These are phyloP conservation scores for Tetragnatha montana DNA, from an alignment of 2,888 invertebrate species.

Conservation along the genomic window DNA sequence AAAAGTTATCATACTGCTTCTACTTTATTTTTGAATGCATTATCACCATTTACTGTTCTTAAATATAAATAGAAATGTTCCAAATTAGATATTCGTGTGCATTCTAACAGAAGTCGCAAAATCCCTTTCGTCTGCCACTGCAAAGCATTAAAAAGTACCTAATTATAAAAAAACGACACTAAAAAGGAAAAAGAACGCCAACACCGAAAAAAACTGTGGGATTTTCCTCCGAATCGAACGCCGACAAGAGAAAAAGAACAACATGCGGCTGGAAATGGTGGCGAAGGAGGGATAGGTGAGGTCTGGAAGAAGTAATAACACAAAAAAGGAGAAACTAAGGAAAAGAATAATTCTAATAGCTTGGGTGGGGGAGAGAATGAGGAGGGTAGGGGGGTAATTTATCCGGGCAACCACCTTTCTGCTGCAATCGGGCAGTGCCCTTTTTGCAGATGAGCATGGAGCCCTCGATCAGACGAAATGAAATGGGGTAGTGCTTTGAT, in stretches of 20 bases:
- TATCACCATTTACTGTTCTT: too few relatives aligned
- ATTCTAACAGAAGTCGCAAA: not conserved
- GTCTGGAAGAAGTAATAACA: conserved; percentile 8
- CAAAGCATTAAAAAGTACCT: too few relatives aligned
- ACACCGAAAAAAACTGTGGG: not conserved
- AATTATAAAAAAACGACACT: not conserved
- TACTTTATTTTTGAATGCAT: too few relatives aligned
- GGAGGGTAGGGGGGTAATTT: conserved; percentile 60
- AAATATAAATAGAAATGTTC: too few relatives aligned
- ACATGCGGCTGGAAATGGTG: not conserved
- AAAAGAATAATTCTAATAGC: conserved; percentile 49
- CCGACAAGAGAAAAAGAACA: too few relatives aligned
- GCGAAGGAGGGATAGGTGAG: not conserved
- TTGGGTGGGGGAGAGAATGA: conserved; percentile 46
- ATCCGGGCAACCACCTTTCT: conserved; percentile 63
- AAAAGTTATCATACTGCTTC: too few relatives aligned
- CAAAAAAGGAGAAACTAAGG: conserved; percentile 12
- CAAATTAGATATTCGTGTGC: not conserved
- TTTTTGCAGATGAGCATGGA: not conserved
- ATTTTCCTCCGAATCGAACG: not conserved
- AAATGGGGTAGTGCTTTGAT: too few relatives aligned
- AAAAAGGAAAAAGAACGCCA: not conserved
- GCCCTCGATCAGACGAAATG: not conserved
- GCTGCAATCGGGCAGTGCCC: conserved; percentile 23
- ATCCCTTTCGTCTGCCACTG: too few relatives aligned